A percentile compares a stretch with the other conserved stretches of the same genome.
Evolutionary conservation across 2,113 vertebrate species (phyloP).

Genomic region (Macquaria ambigua): DNA sequence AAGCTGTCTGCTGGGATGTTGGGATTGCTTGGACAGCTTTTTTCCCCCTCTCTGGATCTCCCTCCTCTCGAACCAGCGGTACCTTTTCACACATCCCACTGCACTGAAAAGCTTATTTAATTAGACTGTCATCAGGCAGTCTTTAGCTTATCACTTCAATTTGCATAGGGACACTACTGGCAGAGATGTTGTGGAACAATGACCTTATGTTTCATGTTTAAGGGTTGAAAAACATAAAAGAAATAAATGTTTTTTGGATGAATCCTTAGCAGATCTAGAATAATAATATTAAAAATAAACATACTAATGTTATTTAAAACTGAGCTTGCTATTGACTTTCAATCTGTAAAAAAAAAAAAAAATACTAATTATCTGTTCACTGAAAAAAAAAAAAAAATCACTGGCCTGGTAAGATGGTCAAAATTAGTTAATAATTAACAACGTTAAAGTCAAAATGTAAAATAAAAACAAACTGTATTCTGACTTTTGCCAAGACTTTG

Average conservation of each 20-base stretch:
- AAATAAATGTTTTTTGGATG: background rate
- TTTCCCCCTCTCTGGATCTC: conserved; percentile 34
- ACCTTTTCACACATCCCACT: conserved; percentile 77
- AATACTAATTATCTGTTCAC: background rate
- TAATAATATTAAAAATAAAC: background rate
- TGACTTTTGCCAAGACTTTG: background rate
- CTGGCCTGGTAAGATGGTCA: background rate
- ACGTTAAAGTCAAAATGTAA: conserved; percentile 4
- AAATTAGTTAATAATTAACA: background rate
- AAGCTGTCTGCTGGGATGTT: conserved; percentile 59
- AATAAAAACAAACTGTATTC: conserved; percentile 3
- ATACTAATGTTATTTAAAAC: background rate
- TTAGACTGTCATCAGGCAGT: conserved; percentile 83
- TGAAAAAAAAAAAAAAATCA: background rate
- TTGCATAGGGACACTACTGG: conserved; percentile 49
- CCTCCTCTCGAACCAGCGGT: conserved; percentile 58
- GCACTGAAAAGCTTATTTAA: conserved; percentile 83
- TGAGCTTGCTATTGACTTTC: background rate
- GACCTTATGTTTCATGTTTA: conserved; percentile 1
- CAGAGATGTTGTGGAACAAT: conserved; percentile 33
- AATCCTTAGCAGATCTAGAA: background rate
- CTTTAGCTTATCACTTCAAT: conserved; percentile 79
- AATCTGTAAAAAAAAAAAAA: background rate
- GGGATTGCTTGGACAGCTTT: conserved; percentile 49
- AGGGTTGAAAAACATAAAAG: background rate